phyloP scores from a whole-genome alignment of 2,888 invertebrate species.

The Agrilus biguttatus region DNA sequence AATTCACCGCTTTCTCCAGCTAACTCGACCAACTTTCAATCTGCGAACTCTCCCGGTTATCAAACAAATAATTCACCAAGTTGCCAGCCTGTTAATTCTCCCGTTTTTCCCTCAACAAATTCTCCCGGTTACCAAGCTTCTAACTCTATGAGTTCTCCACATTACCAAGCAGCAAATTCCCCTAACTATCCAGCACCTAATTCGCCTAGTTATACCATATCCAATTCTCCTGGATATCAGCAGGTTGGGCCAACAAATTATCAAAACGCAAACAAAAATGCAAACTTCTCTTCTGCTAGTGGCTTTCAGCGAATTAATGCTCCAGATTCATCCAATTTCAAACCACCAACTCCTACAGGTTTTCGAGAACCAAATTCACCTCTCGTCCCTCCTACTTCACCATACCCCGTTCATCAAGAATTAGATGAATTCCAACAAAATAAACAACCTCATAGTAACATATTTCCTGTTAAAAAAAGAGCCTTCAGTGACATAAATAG shows the following conservation, averaged over 20 bases:
- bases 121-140: too few species aligned
- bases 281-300: too few species aligned
- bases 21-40: too few species aligned
- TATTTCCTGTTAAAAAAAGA: conserved; percentile 51
- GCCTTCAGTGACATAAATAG: conserved; percentile 38
- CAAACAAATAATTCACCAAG: too few species aligned
- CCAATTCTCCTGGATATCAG: neutral
- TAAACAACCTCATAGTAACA: conserved; percentile 21
- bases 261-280: neutral
- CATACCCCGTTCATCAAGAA: neutral
- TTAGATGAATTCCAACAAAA: conserved; percentile 1
- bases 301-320: too few species aligned
- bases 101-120: too few species aligned
- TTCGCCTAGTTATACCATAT: neutral
- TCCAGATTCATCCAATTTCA: too few species aligned
- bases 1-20: too few species aligned
- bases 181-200: conserved; percentile 5
- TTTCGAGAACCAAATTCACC: neutral
- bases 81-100: too few species aligned
- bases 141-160: conserved; percentile 1
- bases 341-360: too few species aligned
- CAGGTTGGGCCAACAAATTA: conserved; percentile 1
- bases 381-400: neutral
- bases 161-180: conserved; percentile 14
- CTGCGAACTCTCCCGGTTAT: too few species aligned